These are phyloP conservation scores for Campoletis raptor DNA, from an alignment of 2,888 invertebrate species.

Conservation along the genomic window DNA sequence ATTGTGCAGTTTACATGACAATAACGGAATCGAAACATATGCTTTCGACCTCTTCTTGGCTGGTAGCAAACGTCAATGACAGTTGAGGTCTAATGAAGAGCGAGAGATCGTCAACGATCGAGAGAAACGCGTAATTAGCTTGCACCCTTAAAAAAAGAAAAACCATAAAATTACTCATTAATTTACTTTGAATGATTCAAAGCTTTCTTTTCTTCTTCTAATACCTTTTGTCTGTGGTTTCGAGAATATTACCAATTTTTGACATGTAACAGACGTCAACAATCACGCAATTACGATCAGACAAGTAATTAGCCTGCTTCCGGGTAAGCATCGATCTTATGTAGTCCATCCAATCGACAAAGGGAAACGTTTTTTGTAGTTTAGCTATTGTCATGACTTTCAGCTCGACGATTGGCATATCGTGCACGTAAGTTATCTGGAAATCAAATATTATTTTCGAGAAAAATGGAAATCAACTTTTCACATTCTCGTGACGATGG, in stretches of 20 bases:
- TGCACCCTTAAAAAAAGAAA: conserved; percentile 60
- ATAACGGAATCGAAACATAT: conserved; percentile 71
- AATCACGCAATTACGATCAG: conserved; percentile 69
- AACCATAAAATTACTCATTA: background rate
- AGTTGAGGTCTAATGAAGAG: conserved; percentile 68
- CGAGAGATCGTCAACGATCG: conserved; percentile 69
- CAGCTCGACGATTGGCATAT: conserved; percentile 62
- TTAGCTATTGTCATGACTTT: conserved; percentile 68
- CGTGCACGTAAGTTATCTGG: conserved; percentile 61
- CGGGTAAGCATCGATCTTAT: conserved; percentile 68
- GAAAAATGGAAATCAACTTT: too few relatives aligned
- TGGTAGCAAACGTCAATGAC: conserved; percentile 61
- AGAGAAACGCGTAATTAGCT: conserved; percentile 71
- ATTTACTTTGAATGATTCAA: background rate
- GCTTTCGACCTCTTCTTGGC: conserved; percentile 53
- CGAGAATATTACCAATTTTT: conserved; percentile 62
- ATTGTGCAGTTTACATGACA: conserved; percentile 54
- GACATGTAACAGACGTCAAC: conserved; percentile 67
- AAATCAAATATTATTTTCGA: background rate
- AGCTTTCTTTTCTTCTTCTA: background rate
- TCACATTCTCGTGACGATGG: background rate
- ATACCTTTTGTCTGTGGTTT: conserved; percentile 67
- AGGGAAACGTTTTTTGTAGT: conserved; percentile 68
- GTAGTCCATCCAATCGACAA: conserved; percentile 71
- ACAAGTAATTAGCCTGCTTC: conserved; percentile 68